Evolutionary conservation across 2,113 vertebrate species (phyloP), one percentile per base, ranked within the genome.

Genomic region (Platysternon megacephalum): DNA sequence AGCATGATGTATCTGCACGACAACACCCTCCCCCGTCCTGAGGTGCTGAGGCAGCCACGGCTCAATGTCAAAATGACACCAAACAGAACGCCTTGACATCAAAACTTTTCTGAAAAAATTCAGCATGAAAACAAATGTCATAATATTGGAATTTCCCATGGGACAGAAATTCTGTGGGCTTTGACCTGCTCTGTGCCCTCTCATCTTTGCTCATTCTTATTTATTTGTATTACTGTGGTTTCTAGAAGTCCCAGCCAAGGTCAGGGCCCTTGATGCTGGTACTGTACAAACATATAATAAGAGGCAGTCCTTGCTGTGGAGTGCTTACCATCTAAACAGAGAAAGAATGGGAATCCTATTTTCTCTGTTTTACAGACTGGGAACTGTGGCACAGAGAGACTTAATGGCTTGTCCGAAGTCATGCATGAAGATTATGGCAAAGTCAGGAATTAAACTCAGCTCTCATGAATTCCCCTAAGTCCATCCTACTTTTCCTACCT

Each of bases 241-340:
- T 3, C 35, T 0, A 39, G 48, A 84, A 94, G 9, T 39, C 17
- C 35, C 65, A 39, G 65, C n/a, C 65, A 39, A 91, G 17, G 14
- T 3, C 1, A 85, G 32, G 1, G 55, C 93, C 11, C 13, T 74
- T 29, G 46, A 1, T 26, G 5, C 2, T 55, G 44, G 19, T 5
- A 42, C 14, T 46, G 6, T 76, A 28, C 1, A 86, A 65, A 4
- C 2, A 76, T 35, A 82, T 2, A 24, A 79, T 9, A n/a, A 19
- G 5, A 79, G 2, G 29, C 2, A 8, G 0, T 8, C 24, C 8
- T 17, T 82, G 42, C 4, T 1, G 0, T 19, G 32, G 35, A 49
- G 16, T 53, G 84, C 82, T 94, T 55, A 26, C 61, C 29, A 65
- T 65, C 61, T 35, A 35, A 65, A 65, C 7, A 35, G 61, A 65